A percentile compares a stretch with the other conserved stretches of the same genome.
Evolutionary conservation across 2,888 invertebrate species (phyloP).

Genomic region (Cerastoderma edule): DNA sequence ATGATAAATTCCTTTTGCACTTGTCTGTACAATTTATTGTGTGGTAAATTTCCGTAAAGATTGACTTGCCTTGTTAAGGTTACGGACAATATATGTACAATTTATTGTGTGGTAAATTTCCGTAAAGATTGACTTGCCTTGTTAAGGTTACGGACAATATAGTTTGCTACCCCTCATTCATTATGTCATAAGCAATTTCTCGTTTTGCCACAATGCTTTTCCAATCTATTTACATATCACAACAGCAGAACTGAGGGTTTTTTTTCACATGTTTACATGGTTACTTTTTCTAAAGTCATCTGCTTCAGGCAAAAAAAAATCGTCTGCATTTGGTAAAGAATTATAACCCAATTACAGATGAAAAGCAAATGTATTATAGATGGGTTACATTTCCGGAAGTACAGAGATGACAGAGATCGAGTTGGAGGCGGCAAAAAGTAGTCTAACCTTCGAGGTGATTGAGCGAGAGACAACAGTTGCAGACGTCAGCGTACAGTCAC

Average conservation of each 20-base stretch:
- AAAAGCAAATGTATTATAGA: slow-evolving; percentile 83
- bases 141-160: not conserved
- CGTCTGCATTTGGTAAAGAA: not conserved
- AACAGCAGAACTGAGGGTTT: not conserved
- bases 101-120: too few relatives aligned
- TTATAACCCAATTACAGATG: not conserved
- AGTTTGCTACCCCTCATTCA: not conserved
- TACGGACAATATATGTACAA: too few relatives aligned
- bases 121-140: too few relatives aligned
- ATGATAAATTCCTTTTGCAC: not conserved
- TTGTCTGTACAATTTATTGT: too few relatives aligned
- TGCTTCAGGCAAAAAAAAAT: not conserved
- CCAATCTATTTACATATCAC: not conserved
- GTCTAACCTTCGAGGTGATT: slow-evolving; percentile 93
- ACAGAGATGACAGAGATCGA: slow-evolving; percentile 89
- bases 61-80: too few relatives aligned
- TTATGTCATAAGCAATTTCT: not conserved
- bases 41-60: too few relatives aligned
- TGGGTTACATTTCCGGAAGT: slow-evolving; percentile 87
- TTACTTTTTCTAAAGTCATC: not conserved
- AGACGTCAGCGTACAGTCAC: slow-evolving; percentile 89
- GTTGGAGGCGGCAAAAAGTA: slow-evolving; percentile 93
- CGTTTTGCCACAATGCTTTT: slow-evolving; percentile 7
- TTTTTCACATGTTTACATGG: not conserved
- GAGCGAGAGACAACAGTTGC: slow-evolving; percentile 92